Evolutionary conservation across 1,140 invertebrate genomes (phyloP), one percentile per base, ranked within the genome.

Genomic region (Choristoneura fumiferana): DNA sequence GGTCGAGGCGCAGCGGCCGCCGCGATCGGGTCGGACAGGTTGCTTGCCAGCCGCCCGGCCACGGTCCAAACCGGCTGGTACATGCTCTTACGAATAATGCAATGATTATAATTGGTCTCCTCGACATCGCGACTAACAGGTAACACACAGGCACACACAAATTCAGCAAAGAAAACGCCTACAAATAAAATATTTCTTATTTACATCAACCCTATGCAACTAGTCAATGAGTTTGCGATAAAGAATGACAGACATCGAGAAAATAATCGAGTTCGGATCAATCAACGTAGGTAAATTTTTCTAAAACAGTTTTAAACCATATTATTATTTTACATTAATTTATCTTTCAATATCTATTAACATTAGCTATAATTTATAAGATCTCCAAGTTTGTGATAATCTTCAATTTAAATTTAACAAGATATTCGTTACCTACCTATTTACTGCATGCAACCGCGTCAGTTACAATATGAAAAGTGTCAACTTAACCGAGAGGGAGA

Each of bases 241-340:
- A 76, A 58, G 64, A 73, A 80, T 76, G 80, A 78, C 66, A 73
- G 66, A 76, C 69, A 74, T 73, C 59, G 63, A 68, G 74, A 84
- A 86, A 81, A 60, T 78, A 87, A 87, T 76, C 65, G 71, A 79
- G 75, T 78, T 71, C 78, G 73, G 67, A 79, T 81, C 71, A 88
- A 79, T 81, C 71, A 88, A 88, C 85, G 76, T 81, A 88, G 84
- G 84, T 88, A 88, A 84, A 88, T 87, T 88, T 87, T 85, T 88
- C 85, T 88, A 88, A 88, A 87, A 88, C 81, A 79, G 71, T 78
- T 79, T 83, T 68, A 81, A 85, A 84, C 75, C 69, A 81, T 84
- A 82, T 76, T 69, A 71, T 76, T 83, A 77, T 68, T 82, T 78
- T 84, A 85, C 74, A 82, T 81, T 80, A 78, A 76, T 78, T 36